Conservation (phyloP, 2,113 vertebrate species). For the Epinephelus fuscoguttatus region DNA sequence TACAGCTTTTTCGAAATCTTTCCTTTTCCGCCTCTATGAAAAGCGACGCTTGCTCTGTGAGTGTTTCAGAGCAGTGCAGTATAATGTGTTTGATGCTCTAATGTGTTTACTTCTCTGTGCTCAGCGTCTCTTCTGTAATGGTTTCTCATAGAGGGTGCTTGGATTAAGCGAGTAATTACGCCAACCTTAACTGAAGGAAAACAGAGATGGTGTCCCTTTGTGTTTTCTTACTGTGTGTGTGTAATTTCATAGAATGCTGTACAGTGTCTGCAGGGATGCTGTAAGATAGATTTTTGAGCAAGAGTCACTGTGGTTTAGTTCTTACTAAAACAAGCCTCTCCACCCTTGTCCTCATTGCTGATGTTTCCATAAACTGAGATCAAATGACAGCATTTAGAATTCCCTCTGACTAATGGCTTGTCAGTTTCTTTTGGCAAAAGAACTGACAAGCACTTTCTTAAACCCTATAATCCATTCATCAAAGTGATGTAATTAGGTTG, state of each 20-base stretch:
- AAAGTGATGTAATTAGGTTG: not conserved
- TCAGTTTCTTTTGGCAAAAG: not conserved
- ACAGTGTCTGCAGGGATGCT: not conserved
- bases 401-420: not conserved
- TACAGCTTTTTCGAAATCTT: conserved; percentile 86
- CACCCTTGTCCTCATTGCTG: not conserved
- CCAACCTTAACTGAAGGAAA: conserved; percentile 66
- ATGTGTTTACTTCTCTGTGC: conserved; percentile 73
- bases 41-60: conserved; percentile 72
- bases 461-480: not conserved
- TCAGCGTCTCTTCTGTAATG: conserved; percentile 64
- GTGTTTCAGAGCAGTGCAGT: conserved; percentile 56
- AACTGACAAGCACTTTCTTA: not conserved
- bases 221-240: conserved; percentile 39
- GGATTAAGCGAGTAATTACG: conserved; percentile 80
- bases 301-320: conserved; percentile 31
- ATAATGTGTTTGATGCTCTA: conserved; percentile 54
- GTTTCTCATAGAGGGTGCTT: conserved; percentile 60
- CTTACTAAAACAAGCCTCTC: conserved; percentile 35
- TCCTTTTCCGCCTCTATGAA: conserved; percentile 80
- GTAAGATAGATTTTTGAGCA: not conserved
- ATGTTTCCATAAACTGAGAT: not conserved
- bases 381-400: not conserved
- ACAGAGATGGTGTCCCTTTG: conserved; percentile 21
- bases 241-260: conserved; percentile 2